Conservation (phyloP, 2,888 invertebrate species). For the Hyalella azteca region DNA sequence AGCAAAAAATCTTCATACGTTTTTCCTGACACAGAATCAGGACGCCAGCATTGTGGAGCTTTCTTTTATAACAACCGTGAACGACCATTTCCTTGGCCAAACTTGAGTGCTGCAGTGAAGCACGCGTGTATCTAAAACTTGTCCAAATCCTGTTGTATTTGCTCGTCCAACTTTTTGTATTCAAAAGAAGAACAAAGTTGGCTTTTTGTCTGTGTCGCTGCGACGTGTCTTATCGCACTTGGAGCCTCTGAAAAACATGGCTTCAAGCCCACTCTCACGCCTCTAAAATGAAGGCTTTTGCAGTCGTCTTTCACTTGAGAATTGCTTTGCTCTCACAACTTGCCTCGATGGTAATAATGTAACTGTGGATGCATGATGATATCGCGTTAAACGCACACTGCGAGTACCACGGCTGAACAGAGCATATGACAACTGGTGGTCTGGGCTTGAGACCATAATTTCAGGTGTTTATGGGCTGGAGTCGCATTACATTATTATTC, state of each 20-base stretch:
- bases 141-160: conserved; percentile 26
- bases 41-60: too few species aligned
- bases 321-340: background rate
- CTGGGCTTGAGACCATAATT: too few species aligned
- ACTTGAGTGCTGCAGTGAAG: background rate
- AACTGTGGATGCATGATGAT: too few species aligned
- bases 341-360: too few species aligned
- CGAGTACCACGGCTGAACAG: too few species aligned
- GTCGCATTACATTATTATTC: too few species aligned
- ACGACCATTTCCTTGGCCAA: background rate
- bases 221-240: conserved; percentile 27
- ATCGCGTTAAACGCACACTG: too few species aligned
- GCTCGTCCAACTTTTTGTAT: conserved; percentile 35
- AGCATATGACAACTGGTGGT: too few species aligned
- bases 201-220: conserved; percentile 9
- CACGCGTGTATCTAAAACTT: conserved; percentile 33
- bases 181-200: conserved; percentile 33
- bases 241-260: background rate
- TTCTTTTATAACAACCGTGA: background rate
- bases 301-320: background rate
- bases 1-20: too few species aligned
- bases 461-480: too few species aligned
- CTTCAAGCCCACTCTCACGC: background rate
- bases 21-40: too few species aligned
- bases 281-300: background rate